Evolutionary conservation across 1,140 invertebrate genomes (phyloP), one percentile per base, ranked within the genome.

Genomic region (Drosophila tropicalis): DNA sequence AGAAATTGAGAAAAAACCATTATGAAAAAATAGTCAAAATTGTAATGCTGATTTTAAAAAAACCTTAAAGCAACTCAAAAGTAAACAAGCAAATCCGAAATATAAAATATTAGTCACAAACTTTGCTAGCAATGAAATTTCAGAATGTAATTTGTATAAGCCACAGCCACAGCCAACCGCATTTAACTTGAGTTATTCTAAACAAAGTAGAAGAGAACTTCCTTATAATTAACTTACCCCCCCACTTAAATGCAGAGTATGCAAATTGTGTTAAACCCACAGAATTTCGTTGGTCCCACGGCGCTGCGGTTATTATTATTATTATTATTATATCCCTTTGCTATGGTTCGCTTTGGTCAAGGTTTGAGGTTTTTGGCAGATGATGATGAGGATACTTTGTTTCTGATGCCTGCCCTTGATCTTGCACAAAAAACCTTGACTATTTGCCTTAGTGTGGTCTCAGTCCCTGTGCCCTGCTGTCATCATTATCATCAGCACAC

Each of bases 401-500:
- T 39, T 39, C 12, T 39, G 36, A 36, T 36, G 34, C 34, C 34
- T n/a, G 75, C 57, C 74, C 74, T 71, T 77, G 74, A 77, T 77
- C 74, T 77, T 76, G 74, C 58, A 6, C 62, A 6, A 25, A 29
- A 58, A 63, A 62, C 67, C 69, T 75, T 79, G 74, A 66, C 74
- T 70, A 62, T 67, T 56, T 40, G 47, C 44, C 72, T 71, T 34
- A 29, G 41, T 34, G 58, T 56, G 65, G 44, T 54, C 56, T 67
- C 47, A 41, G 22, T 25, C 12, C 10, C 36, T 40, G 29, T 39
- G 17, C 69, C 36, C 10, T 13, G 36, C 79, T 89, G 70, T 73
- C 74, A 81, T 79, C 81, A 74, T 85, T 77, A 80, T 84, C 67
- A 51, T 81, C 55, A 89, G 39, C 74, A 61, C 63, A 62, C 71